Base-by-base conservation (phyloP, 2,113 vertebrate species). In the Atrichornis clamosus region DNA sequence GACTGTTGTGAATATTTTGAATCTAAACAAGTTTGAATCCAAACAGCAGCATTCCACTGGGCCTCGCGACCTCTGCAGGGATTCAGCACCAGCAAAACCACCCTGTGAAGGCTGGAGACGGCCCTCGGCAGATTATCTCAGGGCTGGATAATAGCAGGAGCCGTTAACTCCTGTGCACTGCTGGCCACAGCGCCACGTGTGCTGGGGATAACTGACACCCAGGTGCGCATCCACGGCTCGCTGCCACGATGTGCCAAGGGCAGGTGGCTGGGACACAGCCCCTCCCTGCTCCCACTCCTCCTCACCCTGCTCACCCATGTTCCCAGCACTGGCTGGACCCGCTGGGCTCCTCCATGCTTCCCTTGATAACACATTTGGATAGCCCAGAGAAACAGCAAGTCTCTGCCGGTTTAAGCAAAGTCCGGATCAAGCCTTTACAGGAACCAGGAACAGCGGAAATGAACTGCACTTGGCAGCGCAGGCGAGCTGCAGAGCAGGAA, bases 371-470 rank as follows among this genome's bases (percentile, higher is more conserved):
- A 9, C 6, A 27, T 4, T 16, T 15, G 42, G n/a, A 55, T 2
- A 35, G 23, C 21, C 24, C 75, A 59, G 41, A 28, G 9, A 64
- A 72, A 46, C 15, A 35, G 74, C 50, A 44, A 35, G 23, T 42
- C 41, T 35, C 18, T 1, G 3, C 35, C 0, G 0, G 12, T 35
- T 76, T 5, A 0, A 73, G 47, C 4, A 37, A 30, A 16, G 26
- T 7, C 17, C 1, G 2, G 27, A 7, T n/a, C 49, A 35, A 41
- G 23, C 13, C 42, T 27, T 22, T 9, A 21, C 47, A 76, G 72
- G 7, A 49, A 74, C 19, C 9, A 4, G 28, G 11, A 69, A 13
- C 23, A 41, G 26, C 4, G 46, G 10, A 53, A 33, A 6, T 17
- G 22, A 6, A 24, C 21, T 12, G n/a, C 7, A 0, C 20, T 9